Base-by-base conservation (phyloP, 2,797 vertebrate species). In the Sus cebifrons region DNA sequence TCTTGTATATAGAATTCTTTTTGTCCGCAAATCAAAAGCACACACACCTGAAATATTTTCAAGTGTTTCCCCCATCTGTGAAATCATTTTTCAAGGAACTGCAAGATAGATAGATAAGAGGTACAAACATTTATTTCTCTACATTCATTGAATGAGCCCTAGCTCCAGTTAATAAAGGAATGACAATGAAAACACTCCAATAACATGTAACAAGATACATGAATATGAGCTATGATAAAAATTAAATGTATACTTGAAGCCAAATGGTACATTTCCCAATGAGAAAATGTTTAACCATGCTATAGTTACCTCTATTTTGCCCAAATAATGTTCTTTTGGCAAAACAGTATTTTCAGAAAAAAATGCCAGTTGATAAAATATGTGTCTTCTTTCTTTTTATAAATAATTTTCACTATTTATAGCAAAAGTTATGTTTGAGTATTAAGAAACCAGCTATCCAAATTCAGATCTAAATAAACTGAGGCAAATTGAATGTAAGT, bases 391-490 rank as follows among this genome's bases (percentile, higher is more conserved):
- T 67, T 83, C 7, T 70, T 84, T 88, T 65, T 32, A n/a, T 32
- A 83, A 56, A 56, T 60, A 88, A 49, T 40, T 89, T 75, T 83
- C 29, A 67, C 5, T 60, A 52, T 78, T 84, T 87, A 68, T 87
- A 62, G 0, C 91, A 91, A 29, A 60, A 14, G 6, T 40, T 58
- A 21, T 81, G 16, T 65, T 95, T 93, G 58, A 73, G 1, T 74
- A 32, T 27, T 17, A 86, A 16, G 8, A 11, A 9, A 77, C 3
- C 3, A 92, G 36, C 5, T 84, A 91, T 96, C 18, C 88, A 25
- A 95, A 56, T 56, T 86, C 81, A 81, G 6, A 79, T 87, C 29
- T 67, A 94, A 94, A 89, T 83, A 96, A 96, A 81, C 27, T 16
- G 10, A 92, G 49, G 27, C 23, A 96, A 89, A 84, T 74, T 5